Evolutionary conservation across 92 coral and sea anemone species (phyloP).

Genomic region (Umimayanthus kanabou): DNA sequence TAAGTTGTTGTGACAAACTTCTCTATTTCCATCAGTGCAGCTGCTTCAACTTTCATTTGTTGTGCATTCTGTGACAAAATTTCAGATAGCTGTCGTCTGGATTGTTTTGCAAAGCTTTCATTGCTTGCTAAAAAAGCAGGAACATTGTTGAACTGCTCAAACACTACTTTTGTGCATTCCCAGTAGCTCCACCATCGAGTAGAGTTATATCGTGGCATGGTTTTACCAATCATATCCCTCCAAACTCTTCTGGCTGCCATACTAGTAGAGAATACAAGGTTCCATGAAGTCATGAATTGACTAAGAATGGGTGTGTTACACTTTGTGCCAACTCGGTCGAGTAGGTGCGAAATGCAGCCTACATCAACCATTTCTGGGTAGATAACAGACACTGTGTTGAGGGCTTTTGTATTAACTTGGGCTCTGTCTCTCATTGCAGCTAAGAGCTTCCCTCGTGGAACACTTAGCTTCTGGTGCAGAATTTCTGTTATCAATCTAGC

Average conservation of each 20-base stretch:
- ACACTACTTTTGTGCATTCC: constrained; percentile 21
- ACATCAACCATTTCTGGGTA: constrained; percentile 35
- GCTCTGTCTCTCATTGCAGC: constrained; percentile 58
- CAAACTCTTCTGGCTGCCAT: neutral
- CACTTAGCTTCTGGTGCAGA: constrained; percentile 45
- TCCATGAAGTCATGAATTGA: neutral
- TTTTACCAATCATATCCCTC: neutral
- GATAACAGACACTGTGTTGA: constrained; percentile 18
- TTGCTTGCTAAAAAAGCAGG: constrained; percentile 1
- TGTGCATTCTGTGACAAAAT: neutral
- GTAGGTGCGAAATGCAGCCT: constrained; percentile 22
- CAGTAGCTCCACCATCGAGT: constrained; percentile 23
- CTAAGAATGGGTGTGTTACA: neutral
- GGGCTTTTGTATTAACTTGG: constrained; percentile 27
- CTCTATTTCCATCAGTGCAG: constrained; percentile 4
- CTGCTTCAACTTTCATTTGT: constrained; percentile 10
- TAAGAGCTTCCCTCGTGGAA: constrained; percentile 34
- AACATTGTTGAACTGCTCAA: neutral
- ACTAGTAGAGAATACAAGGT: neutral
- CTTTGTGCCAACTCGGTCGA: neutral
- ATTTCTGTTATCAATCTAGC: constrained; percentile 36
- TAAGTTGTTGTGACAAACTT: constrained; percentile 27
- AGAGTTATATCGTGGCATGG: constrained; percentile 8
- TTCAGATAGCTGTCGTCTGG: constrained; percentile 1
- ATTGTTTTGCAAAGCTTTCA: constrained; percentile 13